A percentile compares a stretch with the other conserved stretches of the same genome.
Conservation (phyloP, 2,888 invertebrate genomes). For the Timema cristinae region DNA sequence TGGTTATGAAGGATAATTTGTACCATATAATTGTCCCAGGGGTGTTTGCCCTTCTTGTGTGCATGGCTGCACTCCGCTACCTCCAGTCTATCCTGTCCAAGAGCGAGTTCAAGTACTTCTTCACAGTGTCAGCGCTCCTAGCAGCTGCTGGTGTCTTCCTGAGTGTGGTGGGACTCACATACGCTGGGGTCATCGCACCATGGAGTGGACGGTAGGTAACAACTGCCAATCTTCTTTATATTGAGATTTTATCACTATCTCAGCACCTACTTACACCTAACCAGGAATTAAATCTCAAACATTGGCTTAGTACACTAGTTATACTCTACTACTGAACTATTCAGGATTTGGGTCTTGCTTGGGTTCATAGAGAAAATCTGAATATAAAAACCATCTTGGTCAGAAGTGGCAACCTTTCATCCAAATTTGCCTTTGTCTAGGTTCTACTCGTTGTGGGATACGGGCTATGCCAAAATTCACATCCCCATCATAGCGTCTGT, state of each 20-base stretch:
- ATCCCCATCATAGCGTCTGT: slow-evolving; percentile 99
- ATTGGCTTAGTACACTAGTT: too few species aligned
- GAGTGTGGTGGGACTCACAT: slow-evolving; percentile 83
- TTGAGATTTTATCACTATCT: too few species aligned
- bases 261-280: too few species aligned
- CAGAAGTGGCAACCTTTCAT: too few species aligned
- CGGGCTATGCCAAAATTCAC: slow-evolving; percentile 98
- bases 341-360: too few species aligned
- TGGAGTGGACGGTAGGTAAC: slow-evolving; percentile 73
- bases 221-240: not conserved
- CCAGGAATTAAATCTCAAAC: too few species aligned
- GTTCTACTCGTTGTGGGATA: slow-evolving; percentile 99
- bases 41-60: slow-evolving; percentile 91
- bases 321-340: too few species aligned
- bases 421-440: slow-evolving; percentile 45
- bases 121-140: slow-evolving; percentile 69
- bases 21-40: slow-evolving; percentile 51
- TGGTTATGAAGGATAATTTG: too few species aligned
- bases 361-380: too few species aligned
- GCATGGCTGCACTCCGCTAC: slow-evolving; percentile 81
- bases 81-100: slow-evolving; percentile 82
- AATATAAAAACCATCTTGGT: too few species aligned
- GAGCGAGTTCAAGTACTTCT: slow-evolving; percentile 84
- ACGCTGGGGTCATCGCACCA: slow-evolving; percentile 92
- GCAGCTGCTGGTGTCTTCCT: slow-evolving; percentile 78